Conservation (phyloP, 2,888 invertebrate genomes). For the Leptinotarsa juncta region DNA sequence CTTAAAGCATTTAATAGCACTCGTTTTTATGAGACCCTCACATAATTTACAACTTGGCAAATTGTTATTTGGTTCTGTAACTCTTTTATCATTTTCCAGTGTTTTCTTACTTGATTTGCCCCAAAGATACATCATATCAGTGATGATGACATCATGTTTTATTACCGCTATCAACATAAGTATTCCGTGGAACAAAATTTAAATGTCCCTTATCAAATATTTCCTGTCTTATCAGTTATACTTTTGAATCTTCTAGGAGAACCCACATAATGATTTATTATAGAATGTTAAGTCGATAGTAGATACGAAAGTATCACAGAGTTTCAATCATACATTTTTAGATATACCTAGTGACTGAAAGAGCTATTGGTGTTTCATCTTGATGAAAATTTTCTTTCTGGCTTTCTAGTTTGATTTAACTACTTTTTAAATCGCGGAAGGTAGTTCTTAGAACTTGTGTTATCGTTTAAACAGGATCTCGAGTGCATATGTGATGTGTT, state of each 20-base stretch:
- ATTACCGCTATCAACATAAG: conserved; percentile 8
- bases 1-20: conserved; percentile 49
- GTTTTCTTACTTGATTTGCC: conserved; percentile 33
- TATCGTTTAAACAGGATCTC: too few species aligned
- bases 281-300: not conserved
- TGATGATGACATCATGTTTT: conserved; percentile 24
- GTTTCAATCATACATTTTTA: too few species aligned
- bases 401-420: conserved; percentile 1
- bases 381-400: too few species aligned
- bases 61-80: conserved; percentile 2
- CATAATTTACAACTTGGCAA: conserved; percentile 44
- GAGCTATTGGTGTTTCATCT: too few species aligned
- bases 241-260: not conserved
- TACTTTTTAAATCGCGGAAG: too few species aligned
- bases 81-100: conserved; percentile 11
- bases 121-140: conserved; percentile 39
- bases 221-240: conserved; percentile 27
- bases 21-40: conserved; percentile 44
- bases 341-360: too few species aligned
- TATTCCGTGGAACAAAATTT: not conserved
- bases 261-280: not conserved
- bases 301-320: not conserved
- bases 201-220: conserved; percentile 32
- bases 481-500: too few species aligned
- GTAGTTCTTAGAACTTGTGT: too few species aligned